Evolutionary conservation across 2,797 vertebrate species (phyloP), one percentile per base, ranked within the genome.

Genomic region (Falco novaeseelandiae): DNA sequence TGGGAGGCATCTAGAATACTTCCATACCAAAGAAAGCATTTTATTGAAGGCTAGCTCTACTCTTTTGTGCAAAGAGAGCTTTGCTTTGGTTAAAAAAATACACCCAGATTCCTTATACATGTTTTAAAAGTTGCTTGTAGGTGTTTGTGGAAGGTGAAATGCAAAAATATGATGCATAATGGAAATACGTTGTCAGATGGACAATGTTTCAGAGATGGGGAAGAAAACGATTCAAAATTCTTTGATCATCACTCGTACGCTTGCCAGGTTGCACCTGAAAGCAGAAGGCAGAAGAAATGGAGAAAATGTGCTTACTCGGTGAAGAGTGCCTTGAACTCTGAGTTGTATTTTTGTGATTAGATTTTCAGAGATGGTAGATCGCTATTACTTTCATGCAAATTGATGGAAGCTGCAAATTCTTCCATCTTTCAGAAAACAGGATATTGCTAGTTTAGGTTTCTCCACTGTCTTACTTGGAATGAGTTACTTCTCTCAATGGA

Each of bases 191-290:
- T 49, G 44, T 63, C 65, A 92, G 54, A n/a, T 57, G 40, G 46
- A 29, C 8, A 42, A 42, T 61, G 19, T 89, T 66, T 61, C 20
- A 65, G 85, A 65, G 58, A 59, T 69, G 17, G 19, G 54, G 58
- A 76, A 49, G 27, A 88, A 67, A 79, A 36, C 34, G 4, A 66
- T 71, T 90, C 29, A 59, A 12, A 87, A 65, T 85, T 66, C 17
- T 54, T 86, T 70, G 40, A 44, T 83, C 29, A 20, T 83, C 12
- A 12, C 62, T 77, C 34, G 12, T 63, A 40, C 0, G 0, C 0
- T 0, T 84, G 38, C 46, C 51, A 80, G 36, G 18, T 70, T 82
- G 48, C 26, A 83, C 48, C 82, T 92, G 83, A 90, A 86, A 89
- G 52, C 55, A 84, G 57, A 79, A 84, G 80, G 26, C 36, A 76